A percentile compares a stretch with the other conserved stretches of the same genome.
Evolutionary conservation across 2,888 invertebrate species (phyloP).

Genomic region (Gibbula magus): DNA sequence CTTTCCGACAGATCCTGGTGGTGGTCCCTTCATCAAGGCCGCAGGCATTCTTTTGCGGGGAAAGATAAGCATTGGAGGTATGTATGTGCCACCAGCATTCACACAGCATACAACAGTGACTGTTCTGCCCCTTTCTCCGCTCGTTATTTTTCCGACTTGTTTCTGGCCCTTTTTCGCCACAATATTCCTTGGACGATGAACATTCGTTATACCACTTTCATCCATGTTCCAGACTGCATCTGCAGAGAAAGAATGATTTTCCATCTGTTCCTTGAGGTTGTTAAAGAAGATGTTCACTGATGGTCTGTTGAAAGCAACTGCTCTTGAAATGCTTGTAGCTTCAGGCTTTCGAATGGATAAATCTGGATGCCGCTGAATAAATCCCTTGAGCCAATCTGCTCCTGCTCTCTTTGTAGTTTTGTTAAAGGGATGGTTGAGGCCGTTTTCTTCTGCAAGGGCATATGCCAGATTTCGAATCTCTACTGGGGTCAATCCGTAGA

Average conservation of each 20-base stretch:
- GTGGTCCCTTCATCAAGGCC: constrained; percentile 59
- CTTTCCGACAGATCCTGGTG: constrained; percentile 60
- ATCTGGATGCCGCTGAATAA: neutral
- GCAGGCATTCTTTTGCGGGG: constrained; percentile 60
- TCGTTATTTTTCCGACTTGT: neutral
- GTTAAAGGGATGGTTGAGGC: neutral
- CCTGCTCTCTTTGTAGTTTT: neutral
- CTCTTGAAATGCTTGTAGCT: neutral
- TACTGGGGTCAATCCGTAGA: neutral
- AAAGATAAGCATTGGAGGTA: constrained; percentile 53
- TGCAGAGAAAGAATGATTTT: neutral
- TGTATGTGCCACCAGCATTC: constrained; percentile 32
- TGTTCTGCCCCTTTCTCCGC: neutral
- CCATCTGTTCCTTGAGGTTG: neutral
- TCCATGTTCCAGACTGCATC: neutral
- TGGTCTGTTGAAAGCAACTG: neutral
- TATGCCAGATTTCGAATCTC: neutral
- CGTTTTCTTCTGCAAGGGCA: neutral
- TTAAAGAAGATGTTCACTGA: neutral
- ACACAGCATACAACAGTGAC: constrained; percentile 13
- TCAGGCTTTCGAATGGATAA: neutral
- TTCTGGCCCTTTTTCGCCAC: neutral
- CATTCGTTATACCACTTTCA: neutral
- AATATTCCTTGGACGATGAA: neutral
- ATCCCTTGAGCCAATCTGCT: neutral